These are phyloP conservation scores for Neoarius graeffei DNA, from an alignment of 2,113 vertebrate genomes.

Conservation along the genomic window DNA sequence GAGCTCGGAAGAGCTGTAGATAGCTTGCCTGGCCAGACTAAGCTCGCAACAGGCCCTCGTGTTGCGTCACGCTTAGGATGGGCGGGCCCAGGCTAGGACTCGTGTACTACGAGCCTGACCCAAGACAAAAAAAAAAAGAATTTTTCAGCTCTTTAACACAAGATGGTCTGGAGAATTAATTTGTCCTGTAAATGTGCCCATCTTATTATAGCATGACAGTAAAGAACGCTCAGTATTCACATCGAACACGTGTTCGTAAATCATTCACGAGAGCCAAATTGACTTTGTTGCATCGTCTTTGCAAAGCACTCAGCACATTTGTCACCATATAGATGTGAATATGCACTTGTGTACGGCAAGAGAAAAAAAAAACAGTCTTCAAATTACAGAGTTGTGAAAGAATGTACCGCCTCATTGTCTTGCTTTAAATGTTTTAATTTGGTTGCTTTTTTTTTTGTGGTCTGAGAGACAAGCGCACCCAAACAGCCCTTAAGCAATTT, in stretches of 20 bases:
- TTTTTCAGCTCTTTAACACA: slow-evolving; percentile 60
- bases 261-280: slow-evolving; percentile 55
- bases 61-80: too few species aligned
- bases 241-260: slow-evolving; percentile 47
- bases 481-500: slow-evolving; percentile 49
- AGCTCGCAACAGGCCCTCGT: too few species aligned
- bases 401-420: slow-evolving; percentile 42
- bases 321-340: slow-evolving; percentile 50
- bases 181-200: slow-evolving; percentile 55
- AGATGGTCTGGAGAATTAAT: slow-evolving; percentile 47
- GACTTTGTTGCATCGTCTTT: slow-evolving; percentile 64
- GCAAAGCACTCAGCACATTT: slow-evolving; percentile 58
- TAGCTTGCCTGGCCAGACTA: too few species aligned
- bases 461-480: slow-evolving; percentile 40
- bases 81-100: too few species aligned
- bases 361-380: slow-evolving; percentile 27
- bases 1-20: too few species aligned
- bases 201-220: slow-evolving; percentile 57
- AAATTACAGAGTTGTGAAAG: slow-evolving; percentile 38
- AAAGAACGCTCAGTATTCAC: slow-evolving; percentile 54
- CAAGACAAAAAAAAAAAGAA: too few species aligned
- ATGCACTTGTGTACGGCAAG: slow-evolving; percentile 39
- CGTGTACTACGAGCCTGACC: too few species aligned
- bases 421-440: slow-evolving; percentile 45
- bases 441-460: slow-evolving; percentile 19